A percentile compares a stretch with the other conserved stretches of the same genome.
These are phyloP conservation scores for Momotus momota DNA, from an alignment of 2,797 vertebrate species.

Conservation along the genomic window DNA sequence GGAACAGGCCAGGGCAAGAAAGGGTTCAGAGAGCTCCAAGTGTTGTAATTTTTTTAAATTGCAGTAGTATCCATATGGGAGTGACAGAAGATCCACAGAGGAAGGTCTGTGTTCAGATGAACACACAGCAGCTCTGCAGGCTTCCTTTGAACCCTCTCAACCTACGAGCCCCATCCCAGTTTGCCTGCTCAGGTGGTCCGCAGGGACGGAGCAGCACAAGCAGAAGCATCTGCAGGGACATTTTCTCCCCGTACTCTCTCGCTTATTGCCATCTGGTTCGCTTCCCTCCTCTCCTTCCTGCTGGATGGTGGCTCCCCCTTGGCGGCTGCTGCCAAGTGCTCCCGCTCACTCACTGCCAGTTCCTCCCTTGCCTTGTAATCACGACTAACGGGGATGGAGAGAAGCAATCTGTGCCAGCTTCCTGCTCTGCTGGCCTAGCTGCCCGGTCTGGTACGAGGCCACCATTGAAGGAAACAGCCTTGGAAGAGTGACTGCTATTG, in stretches of 20 bases:
- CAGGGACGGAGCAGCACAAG: not conserved
- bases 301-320: not conserved
- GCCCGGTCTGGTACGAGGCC: not conserved
- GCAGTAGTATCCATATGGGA: not conserved
- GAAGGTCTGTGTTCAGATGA: not conserved
- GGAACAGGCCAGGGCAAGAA: not conserved
- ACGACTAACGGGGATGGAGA: rapidly evolving
- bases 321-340: not conserved
- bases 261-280: not conserved
- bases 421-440: not conserved
- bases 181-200: rapidly evolving
- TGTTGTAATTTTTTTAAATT: not conserved
- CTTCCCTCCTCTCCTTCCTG: not conserved
- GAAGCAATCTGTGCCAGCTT: not conserved
- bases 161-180: too few relatives aligned
- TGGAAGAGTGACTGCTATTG: not conserved
- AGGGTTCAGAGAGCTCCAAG: not conserved
- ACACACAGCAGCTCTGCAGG: not conserved
- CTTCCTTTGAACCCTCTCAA: not conserved
- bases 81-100: rapidly evolving
- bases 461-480: rapidly evolving
- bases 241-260: not conserved
- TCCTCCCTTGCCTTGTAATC: not conserved
- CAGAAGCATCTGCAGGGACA: rapidly evolving
- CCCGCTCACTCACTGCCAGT: rapidly evolving